Base-by-base conservation (phyloP, 2,888 invertebrate genomes). In the Barypeithes pellucidus region DNA sequence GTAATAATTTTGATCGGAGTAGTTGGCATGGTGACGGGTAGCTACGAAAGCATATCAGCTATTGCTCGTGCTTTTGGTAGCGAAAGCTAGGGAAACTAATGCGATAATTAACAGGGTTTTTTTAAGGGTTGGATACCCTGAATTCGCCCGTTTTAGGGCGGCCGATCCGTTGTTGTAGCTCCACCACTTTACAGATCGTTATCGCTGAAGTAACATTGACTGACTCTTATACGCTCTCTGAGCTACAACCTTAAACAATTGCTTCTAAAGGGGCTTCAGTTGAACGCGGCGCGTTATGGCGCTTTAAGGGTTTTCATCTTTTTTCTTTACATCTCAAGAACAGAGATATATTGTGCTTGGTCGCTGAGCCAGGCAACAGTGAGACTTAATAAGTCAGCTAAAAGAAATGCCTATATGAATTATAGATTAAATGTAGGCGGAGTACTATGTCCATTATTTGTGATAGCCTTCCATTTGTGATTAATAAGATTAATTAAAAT, bases 21-120 rank as follows among this genome's bases (percentile, higher is more conserved):
- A 0, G 82, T 93, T 33, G 92, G 94, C 0, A 94, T 93, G 83
- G 81, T 89, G 1, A 92, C 94, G 0, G 95, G 95, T 36, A 92
- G 94, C 0, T 94, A 91, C 81, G 92, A 92, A 82, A 94, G 94
- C 83, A 82, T 94, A 24, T 87, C 88, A 0, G 87, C 90, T 39
- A 92, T 94, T 11, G 75, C 72, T 3, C 67, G 71, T 12, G 79
- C 79, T 5, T 80, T 80, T 57, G 60, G 68, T 22, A 57, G 54
- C 50, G 67, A 75, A 41, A 74, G 74, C 47, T 71, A 74, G 33
- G 50, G 52, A 29, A 33, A 0, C 7, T 47, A n/a, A 12, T 20
- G 29, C 39, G 14, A 52, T 50, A 45, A 61, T 22, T 36, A 41
- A 60, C 4, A 29, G 60, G 65, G 52, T 18, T 74, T 39, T 70